phyloP scores from a whole-genome alignment of 1,140 invertebrate species.

The Drosophila rhopaloa region DNA sequence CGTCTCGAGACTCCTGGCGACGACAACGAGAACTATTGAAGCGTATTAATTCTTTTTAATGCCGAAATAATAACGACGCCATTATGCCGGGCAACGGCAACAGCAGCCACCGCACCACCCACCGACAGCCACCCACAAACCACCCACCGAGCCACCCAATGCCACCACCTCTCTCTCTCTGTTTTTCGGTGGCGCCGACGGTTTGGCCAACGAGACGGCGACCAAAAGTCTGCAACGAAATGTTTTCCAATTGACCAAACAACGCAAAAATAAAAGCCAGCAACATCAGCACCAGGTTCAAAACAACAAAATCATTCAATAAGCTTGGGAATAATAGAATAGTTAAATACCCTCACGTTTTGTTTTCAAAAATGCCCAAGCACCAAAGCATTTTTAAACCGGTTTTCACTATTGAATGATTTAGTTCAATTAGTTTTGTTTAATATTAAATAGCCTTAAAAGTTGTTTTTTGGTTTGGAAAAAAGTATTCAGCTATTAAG shows the following conservation, averaged over 20 bases:
- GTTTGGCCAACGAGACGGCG: constrained; percentile 51
- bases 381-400: too few relatives aligned
- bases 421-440: too few relatives aligned
- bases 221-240: constrained; percentile 79
- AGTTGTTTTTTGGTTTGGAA: too few relatives aligned
- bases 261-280: constrained; percentile 74
- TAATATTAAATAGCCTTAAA: too few relatives aligned
- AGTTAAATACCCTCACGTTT: background rate
- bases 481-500: too few relatives aligned
- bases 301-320: constrained; percentile 10
- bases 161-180: constrained; percentile 11
- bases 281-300: constrained; percentile 34
- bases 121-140: background rate
- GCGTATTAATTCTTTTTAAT: constrained; percentile 84
- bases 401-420: too few relatives aligned
- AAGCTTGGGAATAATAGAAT: background rate
- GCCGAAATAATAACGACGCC: constrained; percentile 82
- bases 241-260: constrained; percentile 83
- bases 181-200: constrained; percentile 34
- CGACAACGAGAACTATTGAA: constrained; percentile 72
- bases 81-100: constrained; percentile 68
- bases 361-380: background rate
- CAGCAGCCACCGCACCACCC: background rate
- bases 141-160: background rate
- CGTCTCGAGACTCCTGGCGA: constrained; percentile 51